These are phyloP conservation scores for Apodemia duryi DNA, from an alignment of 2,888 invertebrate genomes.

Conservation along the genomic window DNA sequence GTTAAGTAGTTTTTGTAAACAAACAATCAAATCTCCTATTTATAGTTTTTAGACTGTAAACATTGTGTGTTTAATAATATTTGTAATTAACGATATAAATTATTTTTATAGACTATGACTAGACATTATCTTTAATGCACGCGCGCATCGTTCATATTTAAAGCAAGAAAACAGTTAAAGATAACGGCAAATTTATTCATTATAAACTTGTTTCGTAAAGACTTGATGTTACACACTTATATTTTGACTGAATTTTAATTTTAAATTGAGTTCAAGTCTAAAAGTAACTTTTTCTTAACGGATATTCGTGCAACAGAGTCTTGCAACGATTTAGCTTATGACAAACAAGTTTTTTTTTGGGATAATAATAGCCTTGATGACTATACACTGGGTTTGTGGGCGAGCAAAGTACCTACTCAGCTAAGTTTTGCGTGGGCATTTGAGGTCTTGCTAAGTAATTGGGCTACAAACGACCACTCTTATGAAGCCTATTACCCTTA, in stretches of 20 bases:
- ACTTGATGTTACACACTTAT: not conserved
- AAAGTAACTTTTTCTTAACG: not conserved
- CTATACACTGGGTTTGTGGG: no score
- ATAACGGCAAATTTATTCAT: conserved; percentile 13
- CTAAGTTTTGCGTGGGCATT: no score
- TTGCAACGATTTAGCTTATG: not conserved
- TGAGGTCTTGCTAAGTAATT: no score
- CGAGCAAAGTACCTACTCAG: no score
- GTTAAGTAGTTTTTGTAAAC: no score
- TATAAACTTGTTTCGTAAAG: conserved; percentile 11
- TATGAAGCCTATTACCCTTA: no score
- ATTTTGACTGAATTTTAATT: not conserved
- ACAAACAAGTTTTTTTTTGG: not conserved
- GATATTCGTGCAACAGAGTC: not conserved
- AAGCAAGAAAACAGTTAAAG: conserved; percentile 10
- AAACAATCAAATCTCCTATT: no score
- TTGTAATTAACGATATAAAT: no score
- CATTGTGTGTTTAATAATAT: no score
- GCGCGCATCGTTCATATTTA: conserved; percentile 1
- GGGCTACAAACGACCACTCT: no score
- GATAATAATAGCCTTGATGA: not conserved
- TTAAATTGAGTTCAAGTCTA: not conserved
- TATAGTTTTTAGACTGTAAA: no score
- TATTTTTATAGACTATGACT: no score
- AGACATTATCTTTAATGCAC: not conserved